A percentile compares a stretch with the other conserved stretches of the same genome.
phyloP scores from a whole-genome alignment of 2,113 vertebrate genomes.

The Turnix velox region DNA sequence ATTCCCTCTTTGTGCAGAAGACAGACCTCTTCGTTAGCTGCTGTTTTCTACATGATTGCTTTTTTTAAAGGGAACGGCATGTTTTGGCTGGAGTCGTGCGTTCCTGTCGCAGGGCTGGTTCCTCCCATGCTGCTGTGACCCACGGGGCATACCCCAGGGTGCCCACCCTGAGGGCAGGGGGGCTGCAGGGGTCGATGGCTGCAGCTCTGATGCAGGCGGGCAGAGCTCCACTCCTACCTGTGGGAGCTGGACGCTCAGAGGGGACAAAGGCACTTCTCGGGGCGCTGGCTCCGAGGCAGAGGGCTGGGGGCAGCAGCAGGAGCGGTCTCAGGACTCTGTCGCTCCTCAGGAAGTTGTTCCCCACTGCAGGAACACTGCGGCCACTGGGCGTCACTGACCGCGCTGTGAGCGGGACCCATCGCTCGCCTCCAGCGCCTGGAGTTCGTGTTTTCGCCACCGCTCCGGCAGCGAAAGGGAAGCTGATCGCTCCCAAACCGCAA shows the following conservation, averaged over 20 bases:
- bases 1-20: not conserved
- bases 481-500: not conserved
- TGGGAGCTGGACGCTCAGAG: not conserved
- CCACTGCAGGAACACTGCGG: too few species aligned
- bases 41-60: not conserved
- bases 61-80: not conserved
- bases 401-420: fast-evolving
- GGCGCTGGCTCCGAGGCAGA: not conserved
- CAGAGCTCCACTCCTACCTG: not conserved
- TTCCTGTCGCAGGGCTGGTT: not conserved
- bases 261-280: fast-evolving
- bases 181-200: not conserved
- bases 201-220: not conserved
- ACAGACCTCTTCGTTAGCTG: not conserved
- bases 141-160: fast-evolving
- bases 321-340: not conserved
- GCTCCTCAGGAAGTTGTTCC: not conserved
- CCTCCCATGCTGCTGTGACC: not conserved
- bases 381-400: not conserved
- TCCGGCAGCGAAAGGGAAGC: not conserved
- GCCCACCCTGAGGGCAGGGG: fast-evolving
- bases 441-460: not conserved
- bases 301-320: fast-evolving
- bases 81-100: not conserved
- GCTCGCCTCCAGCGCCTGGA: too few species aligned